Evolutionary conservation across 2,888 invertebrate species (phyloP), one percentile per base, ranked within the genome.

Genomic region (Melanchra persicariae): DNA sequence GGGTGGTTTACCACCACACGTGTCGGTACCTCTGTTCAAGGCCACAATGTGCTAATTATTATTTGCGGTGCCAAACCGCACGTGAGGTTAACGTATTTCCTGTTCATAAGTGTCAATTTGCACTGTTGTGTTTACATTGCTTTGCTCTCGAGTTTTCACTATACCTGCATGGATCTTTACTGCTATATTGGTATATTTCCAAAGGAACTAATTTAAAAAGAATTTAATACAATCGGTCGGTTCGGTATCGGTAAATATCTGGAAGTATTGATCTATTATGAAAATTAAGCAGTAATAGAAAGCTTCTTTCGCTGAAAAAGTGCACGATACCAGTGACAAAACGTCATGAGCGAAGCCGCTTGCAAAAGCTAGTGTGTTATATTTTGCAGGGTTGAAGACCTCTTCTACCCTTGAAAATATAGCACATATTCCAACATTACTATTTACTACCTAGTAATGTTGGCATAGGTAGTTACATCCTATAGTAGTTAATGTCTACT

Each of bases 51-150:
- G 5, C 51, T 51, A 52, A 66, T 61, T 68, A 24, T 40, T 49
- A 22, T 66, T 66, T 66, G 67, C 8, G 75, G 75, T 66, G 10
- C 9, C 10, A n/a, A 66, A 52, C 75, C 58, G 2, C 30, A 52
- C 17, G 57, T 24, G 49, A 45, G 57, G 26, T 74, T 26, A 43
- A 51, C 19, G n/a, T 54, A 52, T 52, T 65, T 74, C 49, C 51
- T 75, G 58, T 47, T 47, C 37, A 47, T 58, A 75, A 40, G 24
- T 74, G 57, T 59, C 24, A 24, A 58, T 65, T 65, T 24, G 26
- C 34, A 45, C 8, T 12, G 26, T 37, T 30, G 34, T 40, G 45
- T 58, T 45, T 37, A 63, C 3, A 45, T 15, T 26, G 34, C 19
- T 22, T 43, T 55, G 47, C 19, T 64, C 17, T 22, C 43, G 6